phyloP scores from a whole-genome alignment of 2,113 vertebrate genomes.

The Falcunculus frontatus region DNA sequence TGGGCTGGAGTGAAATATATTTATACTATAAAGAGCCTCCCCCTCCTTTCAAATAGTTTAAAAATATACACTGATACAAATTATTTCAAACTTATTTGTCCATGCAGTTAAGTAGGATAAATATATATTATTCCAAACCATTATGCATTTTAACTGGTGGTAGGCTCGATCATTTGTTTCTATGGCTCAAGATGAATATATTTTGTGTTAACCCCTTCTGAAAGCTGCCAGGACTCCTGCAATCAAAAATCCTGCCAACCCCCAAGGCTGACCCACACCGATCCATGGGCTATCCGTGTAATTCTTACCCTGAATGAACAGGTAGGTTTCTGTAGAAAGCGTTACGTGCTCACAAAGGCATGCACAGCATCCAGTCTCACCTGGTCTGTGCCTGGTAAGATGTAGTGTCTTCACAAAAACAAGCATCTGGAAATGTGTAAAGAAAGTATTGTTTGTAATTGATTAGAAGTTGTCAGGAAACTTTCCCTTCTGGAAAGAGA shows the following conservation, averaged over 20 bases:
- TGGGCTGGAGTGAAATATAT: conserved; percentile 55
- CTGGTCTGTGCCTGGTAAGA: background rate
- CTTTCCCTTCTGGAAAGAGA: background rate
- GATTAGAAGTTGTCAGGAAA: background rate
- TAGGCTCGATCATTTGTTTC: background rate
- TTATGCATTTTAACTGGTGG: background rate
- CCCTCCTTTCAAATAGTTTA: conserved; percentile 30
- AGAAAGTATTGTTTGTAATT: background rate
- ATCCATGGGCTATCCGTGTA: background rate
- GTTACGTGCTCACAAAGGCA: background rate
- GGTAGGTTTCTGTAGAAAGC: background rate
- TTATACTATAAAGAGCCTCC: conserved; percentile 49
- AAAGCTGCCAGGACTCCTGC: conserved; percentile 40
- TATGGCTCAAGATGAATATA: background rate
- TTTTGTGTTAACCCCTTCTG: conserved; percentile 13
- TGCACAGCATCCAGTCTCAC: background rate
- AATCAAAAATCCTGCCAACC: background rate
- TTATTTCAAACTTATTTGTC: conserved; percentile 4
- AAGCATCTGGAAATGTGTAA: background rate
- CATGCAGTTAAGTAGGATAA: background rate
- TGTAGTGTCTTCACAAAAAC: background rate
- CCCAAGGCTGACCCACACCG: background rate
- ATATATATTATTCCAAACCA: background rate
- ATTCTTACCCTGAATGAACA: background rate
- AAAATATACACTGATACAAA: background rate